Evolutionary conservation across 2,888 invertebrate genomes (phyloP), one percentile per base, ranked within the genome.

Genomic region (Cantharis rustica): DNA sequence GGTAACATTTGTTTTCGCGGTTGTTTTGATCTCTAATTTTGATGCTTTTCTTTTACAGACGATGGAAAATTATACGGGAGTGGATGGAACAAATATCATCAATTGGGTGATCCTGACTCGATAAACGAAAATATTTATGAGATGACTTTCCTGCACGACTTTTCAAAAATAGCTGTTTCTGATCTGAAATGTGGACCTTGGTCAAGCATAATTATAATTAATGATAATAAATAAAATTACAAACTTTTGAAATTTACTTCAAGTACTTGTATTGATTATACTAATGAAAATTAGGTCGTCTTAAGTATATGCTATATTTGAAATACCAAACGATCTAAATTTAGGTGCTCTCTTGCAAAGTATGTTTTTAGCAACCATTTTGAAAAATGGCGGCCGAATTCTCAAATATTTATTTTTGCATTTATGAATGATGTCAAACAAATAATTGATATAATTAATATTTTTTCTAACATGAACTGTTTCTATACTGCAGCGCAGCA

Each of bases 31-130:
- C 16, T 17, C 16, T 61, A 27, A 15, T 20, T 4, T 16, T 17
- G 0, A 27, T 61, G 16, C 26, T 13, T 13, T 77, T 78, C 74
- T 74, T 77, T 88, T 87, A 72, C 84, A 90, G 93, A 92, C 79
- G 91, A 93, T 83, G 91, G 92, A 15, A 87, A 90, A 47, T 84
- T 96, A 13, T 94, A 93, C 92, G 93, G 94, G 0, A 90, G 92
- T 85, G 97, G 97, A 13, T 94, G 93, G 90, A 96, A 96, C 88
- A 93, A 92, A 83, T 95, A 96, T 88, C 94, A 95, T 1, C 96
- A 97, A 84, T 86, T 97, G 68, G 94, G 93, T 11, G 83, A 89
- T 71, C 82, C 86, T 17, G 82, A 84, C 27, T 81, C 87, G 26
- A 87, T 87, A 79, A 82, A 85, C 78, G 82, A 83, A 69, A 83